Conservation (phyloP, 2,797 vertebrate genomes). For the Phrynocephalus vlangalii region DNA sequence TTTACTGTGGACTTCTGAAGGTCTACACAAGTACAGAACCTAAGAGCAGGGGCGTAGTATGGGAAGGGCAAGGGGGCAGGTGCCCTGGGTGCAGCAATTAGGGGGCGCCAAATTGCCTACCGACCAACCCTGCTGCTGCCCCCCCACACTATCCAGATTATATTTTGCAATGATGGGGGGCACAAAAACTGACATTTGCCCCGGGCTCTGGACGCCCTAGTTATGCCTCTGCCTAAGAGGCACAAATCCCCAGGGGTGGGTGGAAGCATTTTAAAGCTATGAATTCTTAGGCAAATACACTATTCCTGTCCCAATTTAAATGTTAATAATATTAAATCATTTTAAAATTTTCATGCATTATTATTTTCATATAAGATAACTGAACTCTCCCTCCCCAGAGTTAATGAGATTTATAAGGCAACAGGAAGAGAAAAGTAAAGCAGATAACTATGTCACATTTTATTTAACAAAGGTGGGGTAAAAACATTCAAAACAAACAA, state of each 20-base stretch:
- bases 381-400: background rate
- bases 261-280: background rate
- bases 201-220: too few species aligned
- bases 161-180: too few species aligned
- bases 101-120: too few species aligned
- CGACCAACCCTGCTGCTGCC: too few species aligned
- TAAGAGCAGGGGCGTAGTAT: background rate
- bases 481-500: too few species aligned
- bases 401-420: background rate
- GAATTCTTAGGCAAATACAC: background rate
- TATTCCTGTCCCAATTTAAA: background rate
- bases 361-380: rapidly evolving
- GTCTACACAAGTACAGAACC: background rate
- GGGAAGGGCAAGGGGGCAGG: too few species aligned
- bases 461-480: background rate
- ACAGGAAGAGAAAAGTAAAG: background rate
- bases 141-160: too few species aligned
- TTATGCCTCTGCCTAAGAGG: too few species aligned
- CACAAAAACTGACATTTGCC: too few species aligned
- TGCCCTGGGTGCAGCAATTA: too few species aligned
- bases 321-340: background rate
- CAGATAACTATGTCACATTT: background rate
- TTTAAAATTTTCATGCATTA: background rate
- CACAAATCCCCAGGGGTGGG: background rate
- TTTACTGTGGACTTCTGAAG: too few species aligned